Evolutionary conservation across 2,888 invertebrate species (phyloP), one percentile per base, ranked within the genome.

Genomic region (Pyrrhosoma nymphula): DNA sequence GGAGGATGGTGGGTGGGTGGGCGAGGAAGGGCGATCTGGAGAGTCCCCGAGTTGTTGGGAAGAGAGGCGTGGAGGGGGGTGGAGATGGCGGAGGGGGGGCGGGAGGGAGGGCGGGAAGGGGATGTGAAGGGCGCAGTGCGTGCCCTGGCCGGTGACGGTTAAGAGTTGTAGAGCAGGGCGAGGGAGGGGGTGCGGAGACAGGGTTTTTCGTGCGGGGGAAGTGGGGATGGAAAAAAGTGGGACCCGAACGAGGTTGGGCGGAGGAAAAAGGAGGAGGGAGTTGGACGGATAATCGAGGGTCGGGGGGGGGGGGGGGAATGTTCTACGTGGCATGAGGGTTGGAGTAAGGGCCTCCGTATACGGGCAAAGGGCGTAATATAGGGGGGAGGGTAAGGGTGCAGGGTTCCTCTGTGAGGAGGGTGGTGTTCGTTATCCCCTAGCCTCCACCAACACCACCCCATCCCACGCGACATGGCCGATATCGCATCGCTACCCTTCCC

Each of bases 181-280:
- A 56, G 56, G 55, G 89, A 47, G 89, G 55, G 89, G 89, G 47
- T 6, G 88, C 14, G 88, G 88, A 39, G 88, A n/a, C 3, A 39
- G 89, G 56, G 55, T 47, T 56, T 26, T 56, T 55, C 26, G 88
- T 55, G 95, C 26, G 26, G n/a, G 89, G 95, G 88, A 35, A 56
- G 26, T 88, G 88, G 30, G 95, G 96, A 95, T 95, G 95, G 96
- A 95, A 95, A 16, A 69, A 69, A 95, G 89, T 55, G 89, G 88
- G 95, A 82, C 82, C 82, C 82, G 35, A 35, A 82, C 89, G 23
- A 56, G 89, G 56, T 26, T 89, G 89, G 89, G 89, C n/a, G 89
- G 47, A 23, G n/a, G 55, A 26, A 47, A 23, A 18, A 47, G 39
- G 20, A 20, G 88, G 60, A 10, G 60, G 60, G 60, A 20, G 39